Percentiles rank a stretch among this genome's conserved stretches.
phyloP scores from a whole-genome alignment of 2,888 invertebrate genomes.

The Nudaria mundana region DNA sequence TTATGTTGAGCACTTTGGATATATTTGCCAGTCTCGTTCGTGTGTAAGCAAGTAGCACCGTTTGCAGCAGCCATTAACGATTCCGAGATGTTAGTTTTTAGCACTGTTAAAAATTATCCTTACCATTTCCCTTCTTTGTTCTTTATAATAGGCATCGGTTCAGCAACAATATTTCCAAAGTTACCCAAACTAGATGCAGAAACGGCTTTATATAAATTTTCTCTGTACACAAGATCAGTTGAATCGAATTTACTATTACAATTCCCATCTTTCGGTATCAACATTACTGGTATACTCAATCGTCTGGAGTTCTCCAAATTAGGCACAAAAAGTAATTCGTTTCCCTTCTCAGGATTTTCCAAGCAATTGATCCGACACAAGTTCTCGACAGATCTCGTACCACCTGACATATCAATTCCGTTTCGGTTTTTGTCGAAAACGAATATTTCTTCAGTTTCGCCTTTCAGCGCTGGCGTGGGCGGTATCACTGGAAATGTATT shows the following conservation, averaged over 20 bases:
- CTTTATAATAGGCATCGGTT: constrained; percentile 73
- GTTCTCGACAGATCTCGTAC: constrained; percentile 65
- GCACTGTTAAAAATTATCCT: too few relatives aligned
- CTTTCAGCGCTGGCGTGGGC: constrained; percentile 62
- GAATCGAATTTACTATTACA: constrained; percentile 68
- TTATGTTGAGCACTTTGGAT: too few relatives aligned
- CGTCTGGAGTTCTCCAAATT: constrained; percentile 61
- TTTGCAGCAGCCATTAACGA: too few relatives aligned
- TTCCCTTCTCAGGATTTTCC: constrained; percentile 45
- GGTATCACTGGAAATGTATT: constrained; percentile 62
- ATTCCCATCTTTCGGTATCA: constrained; percentile 58
- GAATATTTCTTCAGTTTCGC: constrained; percentile 54
- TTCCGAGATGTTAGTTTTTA: too few relatives aligned
- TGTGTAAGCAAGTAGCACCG: too few relatives aligned
- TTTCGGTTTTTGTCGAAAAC: constrained; percentile 48
- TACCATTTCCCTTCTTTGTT: constrained; percentile 78
- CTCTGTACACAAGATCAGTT: constrained; percentile 63
- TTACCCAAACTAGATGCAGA: constrained; percentile 72
- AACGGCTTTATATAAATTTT: constrained; percentile 71
- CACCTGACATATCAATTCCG: constrained; percentile 32
- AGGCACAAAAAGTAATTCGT: constrained; percentile 60
- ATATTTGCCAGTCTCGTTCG: too few relatives aligned
- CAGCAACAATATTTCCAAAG: constrained; percentile 65
- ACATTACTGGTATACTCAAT: constrained; percentile 68
- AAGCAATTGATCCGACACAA: constrained; percentile 47